Conservation (phyloP, 2,888 invertebrate genomes). For the Vanessa cardui region DNA sequence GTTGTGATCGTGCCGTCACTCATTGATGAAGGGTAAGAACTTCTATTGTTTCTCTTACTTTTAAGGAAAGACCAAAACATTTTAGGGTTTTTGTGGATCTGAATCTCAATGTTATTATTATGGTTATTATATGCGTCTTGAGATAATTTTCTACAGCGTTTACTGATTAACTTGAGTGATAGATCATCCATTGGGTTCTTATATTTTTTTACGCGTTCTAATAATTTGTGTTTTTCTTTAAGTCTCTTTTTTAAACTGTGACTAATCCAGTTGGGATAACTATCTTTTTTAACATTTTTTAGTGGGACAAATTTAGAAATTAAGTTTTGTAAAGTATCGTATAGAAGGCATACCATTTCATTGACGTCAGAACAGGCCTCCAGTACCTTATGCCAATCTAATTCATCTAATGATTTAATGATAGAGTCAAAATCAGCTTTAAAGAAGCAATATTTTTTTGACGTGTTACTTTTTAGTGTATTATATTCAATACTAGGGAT, state of each 20-base stretch:
- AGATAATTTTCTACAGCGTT: background rate
- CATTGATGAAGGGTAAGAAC: constrained; percentile 17
- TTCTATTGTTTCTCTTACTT: constrained; percentile 4
- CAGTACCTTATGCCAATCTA: constrained; percentile 3
- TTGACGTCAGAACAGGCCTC: background rate
- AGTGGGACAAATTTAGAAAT: background rate
- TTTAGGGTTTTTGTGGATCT: constrained; percentile 13
- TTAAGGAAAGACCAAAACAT: constrained; percentile 20
- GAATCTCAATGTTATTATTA: constrained; percentile 6
- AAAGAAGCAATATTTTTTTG: background rate
- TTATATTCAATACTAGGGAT: no score
- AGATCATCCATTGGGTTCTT: constrained; percentile 5
- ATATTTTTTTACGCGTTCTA: constrained; percentile 9
- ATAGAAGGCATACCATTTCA: constrained; percentile 5
- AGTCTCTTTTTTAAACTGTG: background rate
- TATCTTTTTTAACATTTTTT: constrained; percentile 1
- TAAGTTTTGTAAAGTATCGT: background rate
- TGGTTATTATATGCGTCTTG: constrained; percentile 1
- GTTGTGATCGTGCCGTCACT: constrained; percentile 5
- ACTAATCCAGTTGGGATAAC: constrained; percentile 6
- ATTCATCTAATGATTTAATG: background rate
- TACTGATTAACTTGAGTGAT: background rate
- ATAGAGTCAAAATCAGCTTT: background rate
- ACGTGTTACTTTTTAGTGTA: background rate
- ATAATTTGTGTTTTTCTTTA: constrained; percentile 17